Evolutionary conservation across 2,888 invertebrate species (phyloP), one percentile per base, ranked within the genome.

Genomic region (Cantharis rustica): DNA sequence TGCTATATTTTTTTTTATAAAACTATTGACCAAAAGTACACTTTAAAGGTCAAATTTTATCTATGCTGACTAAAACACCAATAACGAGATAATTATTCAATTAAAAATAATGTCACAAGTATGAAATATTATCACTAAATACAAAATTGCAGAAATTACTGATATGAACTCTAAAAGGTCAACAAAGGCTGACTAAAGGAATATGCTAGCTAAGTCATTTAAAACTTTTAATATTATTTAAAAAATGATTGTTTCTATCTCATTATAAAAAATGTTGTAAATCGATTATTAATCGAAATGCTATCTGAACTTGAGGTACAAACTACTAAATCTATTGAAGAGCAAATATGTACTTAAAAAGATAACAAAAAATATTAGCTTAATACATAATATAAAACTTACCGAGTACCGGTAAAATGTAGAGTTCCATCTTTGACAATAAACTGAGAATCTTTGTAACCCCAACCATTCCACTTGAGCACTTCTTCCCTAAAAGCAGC

Each of bases 401-500:
- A 96, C 96, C 96, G 94, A 85, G 94, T 91, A 68, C 98, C 98
- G 2, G 93, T 94, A 86, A 99, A 98, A 79, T 91, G 91, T 69
- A 95, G 91, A n/a, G 92, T 88, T 20, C 72, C 72, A 4, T 90
- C 89, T 82, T 92, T 91, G 7, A 95, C 86, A 71, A 91, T 88
- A 88, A 99, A 99, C 88, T 92, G 92, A 0, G 98, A 96, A 88
- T 99, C 98, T 81, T 94, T 95, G 90, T 98, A 99, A n/a, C 99
- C 99, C 99, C 99, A 99, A 17, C 99, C 99, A 89, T 98, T 98
- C 99, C 99, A 99, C 90, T 98, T 98, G 71, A 99, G 89, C 47
- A 96, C 88, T 72, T 97, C 95, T 89, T 98, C 96, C 84, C 98
- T 98, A 90, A 75, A 90, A 90, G 27, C 66, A 73, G 15, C 10